Conservation (phyloP, 1,140 invertebrate species). For the Protaetia brevitarsis region DNA sequence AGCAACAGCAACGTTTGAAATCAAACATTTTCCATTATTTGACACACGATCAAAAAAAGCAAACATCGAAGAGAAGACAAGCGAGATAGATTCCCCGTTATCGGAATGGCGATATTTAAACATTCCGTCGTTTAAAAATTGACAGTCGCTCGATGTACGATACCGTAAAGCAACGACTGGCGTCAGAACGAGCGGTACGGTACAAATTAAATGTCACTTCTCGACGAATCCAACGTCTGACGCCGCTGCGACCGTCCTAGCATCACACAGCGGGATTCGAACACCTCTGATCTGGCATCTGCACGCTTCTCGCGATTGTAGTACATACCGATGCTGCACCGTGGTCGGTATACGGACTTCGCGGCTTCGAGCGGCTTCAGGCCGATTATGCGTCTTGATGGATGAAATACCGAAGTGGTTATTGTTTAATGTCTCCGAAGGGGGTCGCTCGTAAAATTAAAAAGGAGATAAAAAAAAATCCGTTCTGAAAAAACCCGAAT, state of each 20-base stretch:
- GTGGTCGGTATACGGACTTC: no score
- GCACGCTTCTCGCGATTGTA: neutral
- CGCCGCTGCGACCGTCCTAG: constrained; percentile 21
- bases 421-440: constrained; percentile 45
- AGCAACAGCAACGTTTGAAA: no score
- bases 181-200: neutral
- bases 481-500: constrained; percentile 28
- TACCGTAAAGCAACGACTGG: neutral
- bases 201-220: constrained; percentile 43
- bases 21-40: no score
- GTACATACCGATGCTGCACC: no score
- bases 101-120: no score
- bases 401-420: constrained; percentile 43
- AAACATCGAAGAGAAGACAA: no score
- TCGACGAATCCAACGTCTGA: constrained; percentile 25
- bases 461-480: neutral
- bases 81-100: no score
- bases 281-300: constrained; percentile 38
- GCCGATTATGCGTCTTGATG: constrained; percentile 34
- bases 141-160: neutral
- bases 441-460: constrained; percentile 38
- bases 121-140: neutral
- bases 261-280: constrained; percentile 38
- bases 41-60: no score
- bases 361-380: constrained; percentile 30